These are phyloP conservation scores for Rousettus madagascariensis DNA, from an alignment of 2,797 vertebrate species.

Conservation along the genomic window DNA sequence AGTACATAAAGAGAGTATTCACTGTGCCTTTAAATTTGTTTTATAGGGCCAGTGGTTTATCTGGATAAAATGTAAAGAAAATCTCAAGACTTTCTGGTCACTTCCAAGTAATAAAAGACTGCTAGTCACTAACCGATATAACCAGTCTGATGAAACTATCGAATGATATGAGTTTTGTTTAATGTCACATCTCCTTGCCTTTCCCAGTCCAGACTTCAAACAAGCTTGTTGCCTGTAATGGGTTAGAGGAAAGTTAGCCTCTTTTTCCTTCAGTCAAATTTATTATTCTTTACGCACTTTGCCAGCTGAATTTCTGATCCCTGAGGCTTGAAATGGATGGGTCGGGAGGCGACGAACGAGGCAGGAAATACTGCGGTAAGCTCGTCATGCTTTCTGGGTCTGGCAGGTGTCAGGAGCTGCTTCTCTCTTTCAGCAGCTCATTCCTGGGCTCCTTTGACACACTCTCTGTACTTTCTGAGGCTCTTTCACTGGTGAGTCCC, in stretches of 20 bases:
- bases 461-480: no score
- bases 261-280: not conserved
- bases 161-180: not conserved
- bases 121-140: not conserved
- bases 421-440: not conserved
- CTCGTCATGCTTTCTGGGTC: not conserved
- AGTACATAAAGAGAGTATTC: not conserved
- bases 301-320: not conserved
- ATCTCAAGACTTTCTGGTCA: not conserved
- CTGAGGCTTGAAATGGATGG: not conserved
- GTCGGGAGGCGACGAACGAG: not conserved
- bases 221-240: not conserved
- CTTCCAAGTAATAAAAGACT: not conserved
- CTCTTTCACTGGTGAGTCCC: not conserved
- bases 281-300: not conserved
- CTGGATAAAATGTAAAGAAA: not conserved
- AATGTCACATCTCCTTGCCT: not conserved
- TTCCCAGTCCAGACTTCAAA: not conserved
- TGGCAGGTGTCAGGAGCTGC: not conserved
- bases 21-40: not conserved
- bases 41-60: not conserved
- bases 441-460: not conserved
- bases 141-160: not conserved
- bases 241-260: not conserved
- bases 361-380: not conserved